phyloP scores from a whole-genome alignment of 1,140 invertebrate genomes.

The Aphaenogaster rudis region DNA sequence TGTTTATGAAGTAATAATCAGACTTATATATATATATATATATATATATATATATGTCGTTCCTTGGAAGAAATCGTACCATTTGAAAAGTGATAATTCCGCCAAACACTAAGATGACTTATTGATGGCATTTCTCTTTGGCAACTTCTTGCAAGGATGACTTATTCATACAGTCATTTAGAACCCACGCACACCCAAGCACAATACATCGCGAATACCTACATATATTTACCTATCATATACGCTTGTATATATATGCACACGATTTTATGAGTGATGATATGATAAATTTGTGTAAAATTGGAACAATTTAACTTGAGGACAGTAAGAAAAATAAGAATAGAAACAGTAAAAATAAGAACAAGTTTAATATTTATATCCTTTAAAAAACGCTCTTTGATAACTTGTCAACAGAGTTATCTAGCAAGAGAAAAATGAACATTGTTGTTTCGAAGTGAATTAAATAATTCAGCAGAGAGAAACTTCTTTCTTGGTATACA shows the following conservation, averaged over 20 bases:
- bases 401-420: not conserved
- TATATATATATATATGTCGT: too few relatives aligned
- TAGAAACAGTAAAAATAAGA: not conserved
- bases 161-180: not conserved
- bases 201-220: not conserved
- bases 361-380: not conserved
- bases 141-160: not conserved
- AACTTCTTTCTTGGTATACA: slow-evolving; percentile 2
- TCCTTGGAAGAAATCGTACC: not conserved
- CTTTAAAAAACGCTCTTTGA: not conserved
- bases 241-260: not conserved
- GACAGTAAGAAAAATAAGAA: not conserved
- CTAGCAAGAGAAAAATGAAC: not conserved
- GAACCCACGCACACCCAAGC: not conserved
- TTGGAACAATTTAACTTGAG: not conserved
- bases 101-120: not conserved
- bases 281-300: not conserved
- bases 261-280: not conserved
- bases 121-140: slow-evolving; percentile 1
- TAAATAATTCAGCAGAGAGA: not conserved
- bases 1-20: not conserved
- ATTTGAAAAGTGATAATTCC: not conserved
- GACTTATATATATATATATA: too few relatives aligned
- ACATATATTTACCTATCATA: not conserved
- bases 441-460: not conserved